Conservation (phyloP, 2,888 invertebrate genomes). For the Notodonta ziczac region DNA sequence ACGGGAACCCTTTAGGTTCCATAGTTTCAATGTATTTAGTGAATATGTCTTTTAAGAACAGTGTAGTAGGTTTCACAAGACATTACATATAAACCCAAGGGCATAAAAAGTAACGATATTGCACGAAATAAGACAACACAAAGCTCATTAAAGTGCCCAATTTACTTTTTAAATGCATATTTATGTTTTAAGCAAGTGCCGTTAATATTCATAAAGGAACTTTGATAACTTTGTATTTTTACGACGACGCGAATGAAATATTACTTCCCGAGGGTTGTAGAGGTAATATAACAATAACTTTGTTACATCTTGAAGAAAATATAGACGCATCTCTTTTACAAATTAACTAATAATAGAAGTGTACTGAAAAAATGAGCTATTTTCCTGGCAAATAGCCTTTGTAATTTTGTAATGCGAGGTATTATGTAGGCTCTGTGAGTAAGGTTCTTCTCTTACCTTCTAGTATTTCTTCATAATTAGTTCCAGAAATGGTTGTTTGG, state of each 20-base stretch:
- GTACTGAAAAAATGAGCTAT: background rate
- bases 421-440: too few species aligned
- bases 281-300: slow-evolving; percentile 23
- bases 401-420: background rate
- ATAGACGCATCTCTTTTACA: background rate
- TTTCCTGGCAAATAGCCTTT: background rate
- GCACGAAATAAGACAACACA: slow-evolving; percentile 21
- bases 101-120: slow-evolving; percentile 6
- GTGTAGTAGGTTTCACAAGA: too few species aligned
- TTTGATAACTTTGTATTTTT: slow-evolving; percentile 45
- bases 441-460: too few species aligned
- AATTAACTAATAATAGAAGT: background rate
- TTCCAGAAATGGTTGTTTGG: too few species aligned
- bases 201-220: slow-evolving; percentile 48
- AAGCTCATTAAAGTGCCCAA: slow-evolving; percentile 28
- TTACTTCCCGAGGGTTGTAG: slow-evolving; percentile 36
- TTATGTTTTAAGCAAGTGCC: slow-evolving; percentile 38
- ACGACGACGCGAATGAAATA: slow-evolving; percentile 42
- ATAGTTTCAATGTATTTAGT: too few species aligned
- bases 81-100: background rate
- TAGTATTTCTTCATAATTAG: too few species aligned
- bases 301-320: slow-evolving; percentile 19
- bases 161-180: slow-evolving; percentile 44
- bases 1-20: too few species aligned
- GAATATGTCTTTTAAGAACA: too few species aligned